These are phyloP conservation scores for Dasypus novemcinctus DNA, from an alignment of 2,113 vertebrate species.

Conservation along the genomic window DNA sequence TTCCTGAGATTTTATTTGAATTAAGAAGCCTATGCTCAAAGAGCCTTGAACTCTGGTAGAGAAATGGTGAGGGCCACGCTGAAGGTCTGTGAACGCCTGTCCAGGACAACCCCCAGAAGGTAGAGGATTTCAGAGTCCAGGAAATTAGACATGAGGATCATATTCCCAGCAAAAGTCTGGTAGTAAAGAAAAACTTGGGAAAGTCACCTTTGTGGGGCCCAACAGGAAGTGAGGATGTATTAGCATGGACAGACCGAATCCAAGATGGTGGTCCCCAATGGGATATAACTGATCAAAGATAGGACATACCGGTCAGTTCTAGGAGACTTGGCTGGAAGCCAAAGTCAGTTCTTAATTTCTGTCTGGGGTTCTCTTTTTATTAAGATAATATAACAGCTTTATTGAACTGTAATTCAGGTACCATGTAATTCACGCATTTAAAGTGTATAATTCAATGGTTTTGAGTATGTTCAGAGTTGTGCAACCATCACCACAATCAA, in stretches of 20 bases:
- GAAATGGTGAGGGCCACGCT: background rate
- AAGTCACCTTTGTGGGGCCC: background rate
- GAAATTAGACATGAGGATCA: background rate
- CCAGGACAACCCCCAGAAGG: background rate
- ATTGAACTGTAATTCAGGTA: constrained; percentile 46
- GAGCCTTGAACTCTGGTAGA: background rate
- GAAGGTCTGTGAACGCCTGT: background rate
- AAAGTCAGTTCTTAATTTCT: constrained; percentile 21
- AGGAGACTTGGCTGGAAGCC: constrained; percentile 29
- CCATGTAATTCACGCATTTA: constrained; percentile 43
- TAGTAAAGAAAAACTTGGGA: background rate
- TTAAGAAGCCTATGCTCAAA: background rate
- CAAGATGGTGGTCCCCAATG: background rate
- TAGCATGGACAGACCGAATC: background rate
- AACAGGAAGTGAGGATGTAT: background rate
- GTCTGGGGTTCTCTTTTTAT: constrained; percentile 22
- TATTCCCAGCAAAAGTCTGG: constrained; percentile 18
- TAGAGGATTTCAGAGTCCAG: background rate
- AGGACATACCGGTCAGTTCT: background rate
- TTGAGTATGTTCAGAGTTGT: constrained; percentile 46
- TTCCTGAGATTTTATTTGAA: background rate
- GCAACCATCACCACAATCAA: constrained; percentile 19
- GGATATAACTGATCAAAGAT: background rate
- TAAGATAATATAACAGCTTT: constrained; percentile 51
- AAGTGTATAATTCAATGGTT: background rate